Base-by-base conservation (phyloP, 2,888 invertebrate genomes). In the Heliconius ethilla region DNA sequence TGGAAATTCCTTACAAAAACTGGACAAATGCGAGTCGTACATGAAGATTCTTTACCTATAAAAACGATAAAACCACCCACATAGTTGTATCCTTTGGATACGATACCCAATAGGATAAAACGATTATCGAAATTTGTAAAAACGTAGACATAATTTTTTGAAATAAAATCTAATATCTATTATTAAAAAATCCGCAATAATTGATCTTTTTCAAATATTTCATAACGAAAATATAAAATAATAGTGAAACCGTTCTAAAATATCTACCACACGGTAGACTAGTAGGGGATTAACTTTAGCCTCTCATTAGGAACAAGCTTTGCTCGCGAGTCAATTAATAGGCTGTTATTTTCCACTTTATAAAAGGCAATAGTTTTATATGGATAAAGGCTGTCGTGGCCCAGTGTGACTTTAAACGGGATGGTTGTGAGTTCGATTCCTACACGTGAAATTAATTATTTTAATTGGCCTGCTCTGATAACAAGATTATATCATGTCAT, bases 241-340 rank as follows among this genome's bases (percentile, higher is more conserved):
- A 40, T 40, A n/a, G 15, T 69, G 3, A 40, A 70, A 33, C 15
- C 7, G n/a, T 33, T 55, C 55, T 59, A 72, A n/a, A 59, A 33
- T 66, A 75, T 10, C 27, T 29, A 4, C 75, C 45, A n/a, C 72
- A 72, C 13, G 7, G 40, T n/a, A 51, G 5, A 59, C 51, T 72
- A 55, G 33, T 66, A 59, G 13, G 72, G 72, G 72, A 72, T 72
- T 72, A 72, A 72, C 59, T 59, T 37, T 25, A 33, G 33, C 9
- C 59, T 59, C 72, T 72, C 37, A 72, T 72, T 72, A 72, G 59
- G 55, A 72, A 55, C 15, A n/a, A 72, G 72, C 72, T 72, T 72
- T 59, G 55, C n/a, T 25, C 37, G 33, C 69, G 25, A 40, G 40
- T 69, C 69, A 45, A 69, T 69, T 69, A 69, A 69, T 40, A 69